These are phyloP conservation scores for Pocillopora meandrina DNA, from an alignment of 92 coral and sea anemone genomes.

Conservation along the genomic window DNA sequence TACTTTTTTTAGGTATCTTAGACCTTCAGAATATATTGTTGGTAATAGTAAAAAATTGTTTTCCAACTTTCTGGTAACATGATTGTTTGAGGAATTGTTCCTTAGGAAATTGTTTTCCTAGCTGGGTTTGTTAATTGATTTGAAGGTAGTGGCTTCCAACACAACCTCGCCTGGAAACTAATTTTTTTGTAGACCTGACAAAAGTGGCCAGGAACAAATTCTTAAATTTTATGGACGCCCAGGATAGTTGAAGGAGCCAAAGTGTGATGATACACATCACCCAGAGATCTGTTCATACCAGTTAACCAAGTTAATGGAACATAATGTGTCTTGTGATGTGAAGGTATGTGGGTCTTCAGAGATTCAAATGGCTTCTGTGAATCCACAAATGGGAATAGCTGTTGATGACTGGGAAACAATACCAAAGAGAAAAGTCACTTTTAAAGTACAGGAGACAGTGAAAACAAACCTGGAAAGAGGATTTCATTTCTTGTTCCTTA, in stretches of 20 bases:
- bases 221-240: background rate
- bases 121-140: too few species aligned
- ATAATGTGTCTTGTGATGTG: background rate
- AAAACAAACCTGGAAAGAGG: background rate
- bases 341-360: constrained; percentile 2
- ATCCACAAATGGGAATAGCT: background rate
- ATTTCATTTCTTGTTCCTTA: background rate
- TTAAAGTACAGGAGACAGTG: background rate
- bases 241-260: background rate
- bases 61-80: too few species aligned
- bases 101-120: too few species aligned
- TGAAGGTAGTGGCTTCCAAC: too few species aligned
- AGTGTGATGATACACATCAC: background rate
- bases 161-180: too few species aligned
- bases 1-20: too few species aligned
- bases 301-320: background rate
- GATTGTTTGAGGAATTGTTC: background rate
- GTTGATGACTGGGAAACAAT: background rate
- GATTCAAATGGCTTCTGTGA: background rate
- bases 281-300: background rate
- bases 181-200: background rate
- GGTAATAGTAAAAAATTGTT: too few species aligned
- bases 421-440: background rate
- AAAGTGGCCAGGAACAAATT: background rate
- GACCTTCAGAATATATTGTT: too few species aligned